Conservation (phyloP, 2,113 vertebrate genomes). For the Nymphicus hollandicus region DNA sequence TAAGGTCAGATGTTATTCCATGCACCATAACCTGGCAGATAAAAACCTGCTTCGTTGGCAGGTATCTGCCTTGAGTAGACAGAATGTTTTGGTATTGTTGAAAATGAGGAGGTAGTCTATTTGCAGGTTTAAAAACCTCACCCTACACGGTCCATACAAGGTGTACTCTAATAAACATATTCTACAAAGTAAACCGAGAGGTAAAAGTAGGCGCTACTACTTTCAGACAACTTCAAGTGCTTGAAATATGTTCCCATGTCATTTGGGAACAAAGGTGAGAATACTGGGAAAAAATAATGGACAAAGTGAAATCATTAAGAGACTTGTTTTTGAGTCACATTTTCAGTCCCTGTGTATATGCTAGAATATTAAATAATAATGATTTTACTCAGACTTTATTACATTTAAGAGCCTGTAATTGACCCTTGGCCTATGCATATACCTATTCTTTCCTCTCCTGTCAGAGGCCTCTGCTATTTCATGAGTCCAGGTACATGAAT, state of each 20-base stretch:
- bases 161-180: background rate
- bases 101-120: background rate
- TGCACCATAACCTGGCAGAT: background rate
- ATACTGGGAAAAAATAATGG: background rate
- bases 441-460: background rate
- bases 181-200: background rate
- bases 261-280: background rate
- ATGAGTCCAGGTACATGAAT: background rate
- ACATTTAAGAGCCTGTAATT: background rate
- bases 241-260: background rate
- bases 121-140: background rate
- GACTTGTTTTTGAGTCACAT: background rate
- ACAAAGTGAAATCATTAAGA: background rate
- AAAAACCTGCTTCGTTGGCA: background rate
- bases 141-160: fast-evolving
- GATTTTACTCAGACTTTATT: background rate
- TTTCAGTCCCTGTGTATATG: background rate
- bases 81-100: background rate
- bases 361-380: background rate
- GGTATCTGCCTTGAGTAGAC: background rate
- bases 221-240: background rate
- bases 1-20: constrained; percentile 64
- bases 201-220: background rate
- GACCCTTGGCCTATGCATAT: background rate
- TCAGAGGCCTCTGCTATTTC: background rate